Evolutionary conservation across 2,113 vertebrate species (phyloP).

Genomic region (Sebastes schlegelii): DNA sequence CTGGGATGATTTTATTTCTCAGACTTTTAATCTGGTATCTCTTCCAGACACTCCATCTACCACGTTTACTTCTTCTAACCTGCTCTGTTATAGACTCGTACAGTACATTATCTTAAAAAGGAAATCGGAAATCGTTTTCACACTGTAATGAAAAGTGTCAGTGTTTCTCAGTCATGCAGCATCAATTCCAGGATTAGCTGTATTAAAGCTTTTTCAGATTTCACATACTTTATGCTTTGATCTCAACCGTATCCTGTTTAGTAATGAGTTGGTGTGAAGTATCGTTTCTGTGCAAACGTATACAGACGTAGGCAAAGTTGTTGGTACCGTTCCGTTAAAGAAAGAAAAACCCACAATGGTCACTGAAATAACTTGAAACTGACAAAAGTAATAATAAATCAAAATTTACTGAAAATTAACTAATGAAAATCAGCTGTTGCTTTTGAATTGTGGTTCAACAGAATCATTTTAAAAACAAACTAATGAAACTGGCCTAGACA

Average conservation of each 20-base stretch:
- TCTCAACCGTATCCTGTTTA: constrained; percentile 11
- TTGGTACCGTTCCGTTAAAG: too few relatives aligned
- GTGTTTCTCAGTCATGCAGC: neutral
- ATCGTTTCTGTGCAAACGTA: constrained; percentile 3
- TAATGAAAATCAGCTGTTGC: too few relatives aligned
- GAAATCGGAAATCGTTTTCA: neutral
- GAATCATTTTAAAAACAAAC: too few relatives aligned
- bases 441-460: too few relatives aligned
- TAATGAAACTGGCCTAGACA: too few relatives aligned
- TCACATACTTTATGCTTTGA: neutral
- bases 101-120: neutral
- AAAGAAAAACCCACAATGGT: too few relatives aligned
- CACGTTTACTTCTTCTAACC: neutral
- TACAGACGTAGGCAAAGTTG: neutral
- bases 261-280: neutral
- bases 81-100: neutral
- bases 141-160: neutral
- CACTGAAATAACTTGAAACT: too few relatives aligned
- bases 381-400: too few relatives aligned
- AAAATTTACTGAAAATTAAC: too few relatives aligned
- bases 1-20: neutral
- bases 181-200: neutral
- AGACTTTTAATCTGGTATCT: neutral
- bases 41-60: neutral
- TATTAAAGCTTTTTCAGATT: neutral